Evolutionary conservation across 2,113 vertebrate species (phyloP), one percentile per base, ranked within the genome.

Genomic region (Nestor notabilis): DNA sequence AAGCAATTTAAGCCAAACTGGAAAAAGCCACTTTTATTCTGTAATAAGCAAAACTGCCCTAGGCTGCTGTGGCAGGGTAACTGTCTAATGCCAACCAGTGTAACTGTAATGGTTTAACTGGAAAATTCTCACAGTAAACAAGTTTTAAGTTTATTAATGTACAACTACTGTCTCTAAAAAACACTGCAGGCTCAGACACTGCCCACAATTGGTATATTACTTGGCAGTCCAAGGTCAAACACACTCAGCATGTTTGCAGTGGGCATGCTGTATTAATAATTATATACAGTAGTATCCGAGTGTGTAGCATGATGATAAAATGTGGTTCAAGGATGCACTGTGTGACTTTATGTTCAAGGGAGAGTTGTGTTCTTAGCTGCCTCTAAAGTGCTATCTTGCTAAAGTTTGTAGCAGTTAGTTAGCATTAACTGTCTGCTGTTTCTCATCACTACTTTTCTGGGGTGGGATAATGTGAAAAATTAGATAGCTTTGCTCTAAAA

Each of bases 401-500:
- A 6, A 68, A 91, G 75, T 94, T 75, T 75, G 76, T 83, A 79
- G 31, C 58, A n/a, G 85, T 94, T 92, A n/a, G 85, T 94, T 92
- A 86, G 35, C 52, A 72, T 75, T 81, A 87, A 43, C 83, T 74
- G 17, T 49, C 52, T 75, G 20, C 76, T 90, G 6, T 78, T 92
- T 79, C 65, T 91, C 79, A 61, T 76, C 81, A 41, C 65, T 83
- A 17, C 87, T 95, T 76, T 64, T 68, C 43, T 82, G 49, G 64
- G 44, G 81, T 0, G 11, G 77, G 44, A 69, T 85, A 94, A 87
- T 69, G 74, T 71, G 66, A 95, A 93, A 96, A 91, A 91, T 75
- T 66, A 81, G 64, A 81, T 53, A 79, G 27, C 69, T 96, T 84
- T 89, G 74, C 87, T 94, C 91, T 96, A 89, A 93, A 89, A 88